These are phyloP conservation scores for Clunio marinus DNA, from an alignment of 2,888 invertebrate species.

Conservation along the genomic window DNA sequence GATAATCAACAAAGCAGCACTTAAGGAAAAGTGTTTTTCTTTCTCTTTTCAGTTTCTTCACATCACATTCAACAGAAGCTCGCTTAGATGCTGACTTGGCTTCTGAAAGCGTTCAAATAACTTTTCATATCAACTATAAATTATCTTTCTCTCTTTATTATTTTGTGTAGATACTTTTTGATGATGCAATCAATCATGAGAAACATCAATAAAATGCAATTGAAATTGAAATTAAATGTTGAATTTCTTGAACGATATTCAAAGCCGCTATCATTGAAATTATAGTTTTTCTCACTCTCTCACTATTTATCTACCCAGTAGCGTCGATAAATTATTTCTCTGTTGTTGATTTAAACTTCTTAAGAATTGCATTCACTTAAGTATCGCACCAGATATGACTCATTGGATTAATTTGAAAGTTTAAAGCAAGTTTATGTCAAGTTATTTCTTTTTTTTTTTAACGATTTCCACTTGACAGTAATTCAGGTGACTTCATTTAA, in stretches of 20 bases:
- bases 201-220: constrained; percentile 24
- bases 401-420: neutral
- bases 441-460: constrained; percentile 6
- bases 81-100: neutral
- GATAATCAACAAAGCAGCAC: neutral
- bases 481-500: constrained; percentile 34
- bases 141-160: constrained; percentile 11
- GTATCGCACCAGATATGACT: neutral
- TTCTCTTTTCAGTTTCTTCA: neutral
- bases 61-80: constrained; percentile 36
- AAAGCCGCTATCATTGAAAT: neutral
- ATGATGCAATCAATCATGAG: constrained; percentile 39
- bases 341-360: neutral
- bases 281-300: constrained; percentile 2
- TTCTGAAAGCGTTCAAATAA: constrained; percentile 9
- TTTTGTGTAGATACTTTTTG: neutral
- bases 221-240: constrained; percentile 13
- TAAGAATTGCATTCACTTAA: neutral
- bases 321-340: neutral
- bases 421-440: neutral
- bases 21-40: constrained; percentile 18
- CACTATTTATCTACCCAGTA: neutral
- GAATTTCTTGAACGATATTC: neutral
- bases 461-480: constrained; percentile 12
- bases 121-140: constrained; percentile 32